Evolutionary conservation across 2,888 invertebrate species (phyloP), one percentile per base, ranked within the genome.

Genomic region (Podotricha telesiphe): DNA sequence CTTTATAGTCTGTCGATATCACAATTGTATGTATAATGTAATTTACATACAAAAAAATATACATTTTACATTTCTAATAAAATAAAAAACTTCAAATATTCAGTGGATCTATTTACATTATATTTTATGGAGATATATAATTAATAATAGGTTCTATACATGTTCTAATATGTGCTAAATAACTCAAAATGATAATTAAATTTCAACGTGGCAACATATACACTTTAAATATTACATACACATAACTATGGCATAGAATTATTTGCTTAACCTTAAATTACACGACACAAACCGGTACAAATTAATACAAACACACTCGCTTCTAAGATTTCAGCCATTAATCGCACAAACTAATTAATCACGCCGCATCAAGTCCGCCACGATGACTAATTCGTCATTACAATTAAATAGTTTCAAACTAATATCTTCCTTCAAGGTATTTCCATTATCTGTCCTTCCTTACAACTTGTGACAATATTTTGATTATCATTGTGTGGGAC

Each of bases 401-500:
- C 47, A 50, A 50, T 62, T 62, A 62, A 62, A 62, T 62, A 28
- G 47, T 50, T 62, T 62, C 34, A 13, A 15, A 62, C 10, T 48
- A 34, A 17, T 62, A 62, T 47, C 47, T 8, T 48, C 1, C 15
- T 61, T 28, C 28, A 48, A 45, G 47, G 47, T 47, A 22, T 34
- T 48, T 47, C 6, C 34, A 13, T 62, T 19, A 34, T 48, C 17
- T 34, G 28, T 34, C 19, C 8, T 28, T 28, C 28, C 6, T 28
- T 28, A n/a, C 47, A 34, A 62, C 8, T 48, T 42, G 58, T 20
- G 0, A 19, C 48, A 48, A 17, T 7, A 13, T 37, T 19, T 15
- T 42, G 7, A 45, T 5, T 48, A 70, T 76, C 69, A 81, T 74
- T 80, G 81, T 42, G 93, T 93, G 3, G 94, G 94, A 79, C 94